Conservation (phyloP, 1,140 invertebrate genomes). For the Scaptomyza pallida region DNA sequence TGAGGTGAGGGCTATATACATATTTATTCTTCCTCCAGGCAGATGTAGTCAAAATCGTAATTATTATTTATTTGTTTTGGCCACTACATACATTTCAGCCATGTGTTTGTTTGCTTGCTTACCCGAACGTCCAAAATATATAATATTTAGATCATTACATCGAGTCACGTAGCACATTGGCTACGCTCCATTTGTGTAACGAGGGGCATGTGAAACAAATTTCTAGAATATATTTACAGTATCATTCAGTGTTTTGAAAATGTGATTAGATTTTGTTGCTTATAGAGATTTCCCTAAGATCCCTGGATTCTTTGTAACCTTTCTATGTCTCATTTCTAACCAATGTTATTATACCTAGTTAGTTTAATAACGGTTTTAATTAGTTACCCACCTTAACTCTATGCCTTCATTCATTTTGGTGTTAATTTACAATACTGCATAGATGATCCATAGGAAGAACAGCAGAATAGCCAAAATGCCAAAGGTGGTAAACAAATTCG, state of each 20-base stretch:
- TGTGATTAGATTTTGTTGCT: not conserved
- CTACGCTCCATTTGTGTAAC: not conserved
- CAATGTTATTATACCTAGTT: too few species aligned
- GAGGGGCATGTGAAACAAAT: not conserved
- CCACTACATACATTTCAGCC: slow-evolving; percentile 30
- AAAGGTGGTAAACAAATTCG: slow-evolving; percentile 76
- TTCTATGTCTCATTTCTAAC: too few species aligned
- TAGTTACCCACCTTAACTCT: slow-evolving; percentile 29
- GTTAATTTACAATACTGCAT: slow-evolving; percentile 73
- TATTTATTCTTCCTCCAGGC: slow-evolving; percentile 29
- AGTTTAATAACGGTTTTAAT: not conserved
- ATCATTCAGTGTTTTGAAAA: not conserved
- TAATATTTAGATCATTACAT: slow-evolving; percentile 29
- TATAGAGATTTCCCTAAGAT: not conserved
- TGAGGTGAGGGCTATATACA: too few species aligned
- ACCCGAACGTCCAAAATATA: slow-evolving; percentile 27
- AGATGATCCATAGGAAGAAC: slow-evolving; percentile 70
- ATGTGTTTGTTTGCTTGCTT: slow-evolving; percentile 32
- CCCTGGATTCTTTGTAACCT: too few species aligned
- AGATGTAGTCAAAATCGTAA: slow-evolving; percentile 23
- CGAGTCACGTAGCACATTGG: slow-evolving; percentile 15
- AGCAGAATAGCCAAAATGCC: slow-evolving; percentile 74
- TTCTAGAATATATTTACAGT: not conserved
- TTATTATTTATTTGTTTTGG: slow-evolving; percentile 37
- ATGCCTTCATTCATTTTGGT: slow-evolving; percentile 26